Evolutionary conservation across 2,888 invertebrate genomes (phyloP).

Genomic region (Caenorhabditis sulstoni): DNA sequence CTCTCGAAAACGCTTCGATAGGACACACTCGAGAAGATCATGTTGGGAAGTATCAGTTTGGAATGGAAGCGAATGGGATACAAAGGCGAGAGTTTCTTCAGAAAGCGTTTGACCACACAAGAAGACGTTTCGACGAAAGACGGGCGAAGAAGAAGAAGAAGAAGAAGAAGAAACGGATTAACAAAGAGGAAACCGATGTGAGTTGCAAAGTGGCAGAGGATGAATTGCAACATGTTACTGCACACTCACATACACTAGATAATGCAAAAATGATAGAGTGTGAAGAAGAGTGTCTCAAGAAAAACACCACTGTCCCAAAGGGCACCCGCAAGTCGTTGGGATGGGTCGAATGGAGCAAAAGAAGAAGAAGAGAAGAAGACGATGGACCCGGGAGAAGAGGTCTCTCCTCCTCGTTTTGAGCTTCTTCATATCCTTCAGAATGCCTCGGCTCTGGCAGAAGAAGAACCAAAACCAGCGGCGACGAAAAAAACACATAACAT

Average conservation of each 20-base stretch:
- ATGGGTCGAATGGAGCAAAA: not conserved
- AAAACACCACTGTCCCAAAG: conserved; percentile 57
- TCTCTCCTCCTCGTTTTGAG: conserved; percentile 48
- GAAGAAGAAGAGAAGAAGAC: no score
- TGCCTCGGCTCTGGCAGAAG: conserved; percentile 27
- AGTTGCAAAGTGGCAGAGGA: conserved; percentile 58
- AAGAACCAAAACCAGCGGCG: conserved; percentile 46
- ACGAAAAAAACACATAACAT: conserved; percentile 59
- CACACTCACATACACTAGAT: conserved; percentile 48
- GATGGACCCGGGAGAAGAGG: conserved; percentile 14
- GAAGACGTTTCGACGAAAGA: conserved; percentile 29
- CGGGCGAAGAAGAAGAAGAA: conserved; percentile 12
- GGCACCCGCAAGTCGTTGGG: conserved; percentile 53
- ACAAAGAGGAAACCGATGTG: conserved; percentile 60
- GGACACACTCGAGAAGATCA: conserved; percentile 24
- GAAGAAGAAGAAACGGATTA: conserved; percentile 58
- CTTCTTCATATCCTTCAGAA: conserved; percentile 55
- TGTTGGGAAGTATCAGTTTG: conserved; percentile 11
- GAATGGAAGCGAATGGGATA: conserved; percentile 11
- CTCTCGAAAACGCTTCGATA: conserved; percentile 41
- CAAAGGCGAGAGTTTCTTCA: conserved; percentile 24
- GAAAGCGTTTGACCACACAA: conserved; percentile 48
- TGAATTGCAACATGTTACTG: conserved; percentile 60
- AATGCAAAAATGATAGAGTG: conserved; percentile 59
- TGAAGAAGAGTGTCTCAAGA: conserved; percentile 54